phyloP scores from a whole-genome alignment of 2,797 vertebrate genomes.

The Enteromius afrohamiltoni region DNA sequence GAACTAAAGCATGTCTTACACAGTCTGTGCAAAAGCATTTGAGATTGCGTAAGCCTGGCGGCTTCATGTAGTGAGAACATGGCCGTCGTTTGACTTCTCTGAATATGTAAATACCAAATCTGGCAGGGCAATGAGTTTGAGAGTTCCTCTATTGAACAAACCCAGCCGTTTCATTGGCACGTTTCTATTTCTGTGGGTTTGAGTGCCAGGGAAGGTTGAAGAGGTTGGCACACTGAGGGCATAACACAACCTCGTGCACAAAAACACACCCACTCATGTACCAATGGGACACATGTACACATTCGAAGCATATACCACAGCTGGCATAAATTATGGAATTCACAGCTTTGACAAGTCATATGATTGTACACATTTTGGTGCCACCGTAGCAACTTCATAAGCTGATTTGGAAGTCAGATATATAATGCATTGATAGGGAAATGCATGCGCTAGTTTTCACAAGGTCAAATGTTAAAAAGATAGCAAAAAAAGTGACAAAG shows the following conservation, averaged over 20 bases:
- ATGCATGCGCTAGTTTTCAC: background rate
- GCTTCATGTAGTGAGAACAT: slow-evolving; percentile 9
- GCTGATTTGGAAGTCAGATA: background rate
- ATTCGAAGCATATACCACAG: background rate
- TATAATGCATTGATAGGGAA: background rate
- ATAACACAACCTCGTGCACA: slow-evolving; percentile 20
- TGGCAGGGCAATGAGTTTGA: slow-evolving; percentile 15
- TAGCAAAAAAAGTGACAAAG: background rate
- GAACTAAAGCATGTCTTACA: background rate
- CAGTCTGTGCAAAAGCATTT: background rate
- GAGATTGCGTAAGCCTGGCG: background rate
- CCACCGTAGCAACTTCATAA: background rate
- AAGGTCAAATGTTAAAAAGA: slow-evolving; percentile 1
- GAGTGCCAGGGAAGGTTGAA: slow-evolving; percentile 20
- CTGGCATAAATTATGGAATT: slow-evolving; percentile 17
- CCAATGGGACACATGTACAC: background rate
- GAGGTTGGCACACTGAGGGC: slow-evolving; percentile 14
- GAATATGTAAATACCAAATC: slow-evolving; percentile 30
- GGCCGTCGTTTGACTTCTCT: slow-evolving; percentile 24
- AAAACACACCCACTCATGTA: slow-evolving; percentile 21
- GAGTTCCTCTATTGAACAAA: slow-evolving; percentile 14
- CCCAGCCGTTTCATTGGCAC: slow-evolving; percentile 17
- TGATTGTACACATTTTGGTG: background rate
- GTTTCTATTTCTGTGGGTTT: slow-evolving; percentile 12
- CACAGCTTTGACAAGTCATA: background rate